Percentiles rank a stretch among this genome's conserved stretches.
phyloP scores from a whole-genome alignment of 2,113 vertebrate species.

The Mirza zaza region DNA sequence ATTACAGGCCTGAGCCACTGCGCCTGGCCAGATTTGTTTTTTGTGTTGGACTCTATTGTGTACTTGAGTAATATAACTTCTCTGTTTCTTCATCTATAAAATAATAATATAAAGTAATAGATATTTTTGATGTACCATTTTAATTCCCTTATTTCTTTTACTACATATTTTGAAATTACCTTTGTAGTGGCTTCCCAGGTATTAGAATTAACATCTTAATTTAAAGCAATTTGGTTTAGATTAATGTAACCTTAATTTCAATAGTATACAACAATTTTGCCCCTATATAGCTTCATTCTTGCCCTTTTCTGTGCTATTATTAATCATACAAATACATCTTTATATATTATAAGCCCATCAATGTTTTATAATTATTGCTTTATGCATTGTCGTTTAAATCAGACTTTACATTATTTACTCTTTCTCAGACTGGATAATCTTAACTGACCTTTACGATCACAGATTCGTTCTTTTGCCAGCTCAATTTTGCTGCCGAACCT shows the following conservation, averaged over 20 bases:
- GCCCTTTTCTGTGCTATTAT: background rate
- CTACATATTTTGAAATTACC: background rate
- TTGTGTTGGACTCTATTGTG: background rate
- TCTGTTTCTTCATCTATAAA: background rate
- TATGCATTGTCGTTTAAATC: slow-evolving; percentile 3
- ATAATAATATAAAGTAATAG: background rate
- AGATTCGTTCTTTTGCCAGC: background rate
- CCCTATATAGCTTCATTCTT: background rate
- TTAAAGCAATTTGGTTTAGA: slow-evolving; percentile 27
- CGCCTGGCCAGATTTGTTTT: background rate
- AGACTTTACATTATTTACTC: background rate
- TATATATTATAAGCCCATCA: background rate
- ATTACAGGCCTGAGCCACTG: no score
- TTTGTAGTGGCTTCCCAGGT: background rate
- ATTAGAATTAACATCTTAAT: slow-evolving; percentile 33
- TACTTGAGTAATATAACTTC: background rate
- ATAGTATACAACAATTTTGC: background rate
- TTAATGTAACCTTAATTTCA: slow-evolving; percentile 26
- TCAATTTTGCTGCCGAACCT: background rate
- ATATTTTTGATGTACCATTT: background rate
- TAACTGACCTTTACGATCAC: background rate
- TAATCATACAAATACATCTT: background rate
- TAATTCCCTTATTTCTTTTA: slow-evolving; percentile 40
- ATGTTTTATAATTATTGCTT: background rate
- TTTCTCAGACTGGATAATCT: background rate